Evolutionary conservation across 1,140 invertebrate genomes (phyloP).

Genomic region (Zophobas morio): DNA sequence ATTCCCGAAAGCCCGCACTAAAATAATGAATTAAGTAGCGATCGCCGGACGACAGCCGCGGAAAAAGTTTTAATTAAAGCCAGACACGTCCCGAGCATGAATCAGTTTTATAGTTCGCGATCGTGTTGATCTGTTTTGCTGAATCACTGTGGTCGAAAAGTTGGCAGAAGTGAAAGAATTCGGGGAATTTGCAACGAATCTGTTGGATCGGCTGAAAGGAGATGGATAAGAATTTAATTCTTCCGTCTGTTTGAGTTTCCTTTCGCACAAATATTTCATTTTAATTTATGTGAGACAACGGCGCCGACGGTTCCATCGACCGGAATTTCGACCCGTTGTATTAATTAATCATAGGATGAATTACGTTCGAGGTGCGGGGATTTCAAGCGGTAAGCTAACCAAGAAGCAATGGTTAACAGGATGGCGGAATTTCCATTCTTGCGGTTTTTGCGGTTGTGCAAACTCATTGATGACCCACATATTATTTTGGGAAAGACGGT

Average conservation of each 20-base stretch:
- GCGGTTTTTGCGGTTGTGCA: background rate
- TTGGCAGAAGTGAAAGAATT: conserved; percentile 32
- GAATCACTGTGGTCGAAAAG: conserved; percentile 34
- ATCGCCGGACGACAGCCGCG: background rate
- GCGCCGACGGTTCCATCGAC: background rate
- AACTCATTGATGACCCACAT: conserved; percentile 20
- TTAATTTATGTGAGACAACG: conserved; percentile 18
- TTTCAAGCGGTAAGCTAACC: too few relatives aligned
- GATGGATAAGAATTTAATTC: conserved; percentile 39
- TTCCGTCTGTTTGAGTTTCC: conserved; percentile 32
- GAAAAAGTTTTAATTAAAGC: conserved; percentile 12
- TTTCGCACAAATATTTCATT: conserved; percentile 28
- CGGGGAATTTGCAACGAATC: conserved; percentile 19
- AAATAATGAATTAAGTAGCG: conserved; percentile 1
- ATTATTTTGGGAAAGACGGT: conserved; percentile 8
- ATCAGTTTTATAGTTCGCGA: conserved; percentile 3
- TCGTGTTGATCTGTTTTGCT: conserved; percentile 15
- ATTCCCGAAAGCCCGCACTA: background rate
- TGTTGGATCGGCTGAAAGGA: background rate
- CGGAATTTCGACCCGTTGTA: background rate
- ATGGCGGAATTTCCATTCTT: background rate
- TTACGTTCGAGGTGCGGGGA: background rate
- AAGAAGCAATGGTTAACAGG: too few relatives aligned
- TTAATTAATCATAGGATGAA: background rate
- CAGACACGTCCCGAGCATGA: conserved; percentile 1